Percentiles rank a stretch among this genome's conserved stretches.
phyloP scores from a whole-genome alignment of 2,113 vertebrate genomes.

The Chloropsis cyanopogon region DNA sequence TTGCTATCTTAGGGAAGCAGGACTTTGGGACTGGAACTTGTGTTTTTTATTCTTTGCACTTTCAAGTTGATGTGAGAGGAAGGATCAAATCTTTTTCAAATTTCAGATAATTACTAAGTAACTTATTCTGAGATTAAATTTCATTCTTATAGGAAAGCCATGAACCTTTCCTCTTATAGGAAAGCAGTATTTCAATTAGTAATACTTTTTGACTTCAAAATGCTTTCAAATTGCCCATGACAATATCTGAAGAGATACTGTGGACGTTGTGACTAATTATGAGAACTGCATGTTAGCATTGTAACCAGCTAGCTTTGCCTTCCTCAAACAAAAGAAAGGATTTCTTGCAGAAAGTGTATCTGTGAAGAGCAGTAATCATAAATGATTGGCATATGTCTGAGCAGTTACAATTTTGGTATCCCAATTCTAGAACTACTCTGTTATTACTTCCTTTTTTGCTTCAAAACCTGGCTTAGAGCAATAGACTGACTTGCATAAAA shows the following conservation, averaged over 20 bases:
- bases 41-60: not conserved
- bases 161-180: slow-evolving; percentile 25
- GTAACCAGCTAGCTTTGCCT: not conserved
- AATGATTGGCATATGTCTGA: not conserved
- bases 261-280: not conserved
- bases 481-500: not conserved
- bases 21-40: not conserved
- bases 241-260: not conserved
- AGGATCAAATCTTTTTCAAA: not conserved
- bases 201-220: slow-evolving; percentile 22
- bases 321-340: not conserved
- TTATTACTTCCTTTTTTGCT: not conserved
- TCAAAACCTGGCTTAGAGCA: not conserved
- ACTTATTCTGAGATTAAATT: slow-evolving; percentile 20
- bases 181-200: slow-evolving; percentile 27
- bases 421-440: not conserved
- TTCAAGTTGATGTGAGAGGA: not conserved
- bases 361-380: not conserved
- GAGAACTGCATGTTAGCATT: not conserved
- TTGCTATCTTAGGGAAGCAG: not conserved
- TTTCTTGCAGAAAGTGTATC: not conserved
- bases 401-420: not conserved
- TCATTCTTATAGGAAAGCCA: slow-evolving; percentile 22
- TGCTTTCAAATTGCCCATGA: not conserved
- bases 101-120: not conserved